Evolutionary conservation across 2,797 vertebrate species (phyloP), one percentile per base, ranked within the genome.

Genomic region (Dromococcyx pavoninus): DNA sequence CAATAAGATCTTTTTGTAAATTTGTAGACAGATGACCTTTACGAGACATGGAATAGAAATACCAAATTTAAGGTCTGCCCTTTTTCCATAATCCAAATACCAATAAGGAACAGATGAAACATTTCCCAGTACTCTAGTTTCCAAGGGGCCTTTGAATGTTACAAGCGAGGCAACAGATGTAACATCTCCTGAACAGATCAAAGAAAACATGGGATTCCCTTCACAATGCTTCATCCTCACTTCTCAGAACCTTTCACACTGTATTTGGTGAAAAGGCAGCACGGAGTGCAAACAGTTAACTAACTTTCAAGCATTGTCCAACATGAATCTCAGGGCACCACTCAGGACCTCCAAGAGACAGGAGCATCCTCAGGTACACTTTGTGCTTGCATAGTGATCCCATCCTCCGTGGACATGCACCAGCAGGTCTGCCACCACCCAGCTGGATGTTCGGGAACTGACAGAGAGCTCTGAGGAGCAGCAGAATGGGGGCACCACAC

Each of bases 31-130:
- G 53, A 21, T 62, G 50, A 94, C 65, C 78, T 93, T 94, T 80
- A 79, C 1, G 1, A 85, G 78, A 91, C 27, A 80, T 3, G 66
- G 48, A 89, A 85, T 25, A 73, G 58, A 90, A 93, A 57, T 64
- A 88, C 2, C 58, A 82, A 23, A 76, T 76, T 79, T 73, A 81
- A 73, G 44, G 50, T 79, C 50, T 92, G 62, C 30, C 46, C 41
- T 91, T 90, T 84, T 88, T 35, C 64, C 39, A 33, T 91, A 93
- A 88, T 93, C 73, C 76, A 81, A 70, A 85, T 37, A 88, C 18
- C 60, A 78, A 64, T 16, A 84, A 43, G 32, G 15, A 93, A 91
- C 10, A 67, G 66, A 89, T 35, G 15, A 95, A 89, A 73, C 23
- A 46, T 64, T 73, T 90, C 67, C 48, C 73, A 60, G 24, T 8